Conservation (phyloP, 2,888 invertebrate genomes). For the Melieria picta region DNA sequence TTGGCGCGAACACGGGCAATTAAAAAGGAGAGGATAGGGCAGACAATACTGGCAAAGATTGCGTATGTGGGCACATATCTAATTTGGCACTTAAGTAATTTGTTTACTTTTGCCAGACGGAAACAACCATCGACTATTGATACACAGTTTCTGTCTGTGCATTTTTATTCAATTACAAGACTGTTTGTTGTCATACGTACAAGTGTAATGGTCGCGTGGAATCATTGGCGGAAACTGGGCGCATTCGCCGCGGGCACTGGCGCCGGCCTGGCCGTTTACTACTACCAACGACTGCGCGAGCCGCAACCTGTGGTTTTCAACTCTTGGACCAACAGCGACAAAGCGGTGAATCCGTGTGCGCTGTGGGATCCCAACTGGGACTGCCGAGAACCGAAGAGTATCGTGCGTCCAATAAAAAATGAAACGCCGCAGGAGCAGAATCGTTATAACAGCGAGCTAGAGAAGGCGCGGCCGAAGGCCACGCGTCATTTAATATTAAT, state of each 20-base stretch:
- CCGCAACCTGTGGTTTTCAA: conserved; percentile 68
- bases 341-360: conserved; percentile 62
- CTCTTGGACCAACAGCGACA: conserved; percentile 73
- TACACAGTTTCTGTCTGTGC: too few relatives aligned
- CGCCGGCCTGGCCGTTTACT: conserved; percentile 74
- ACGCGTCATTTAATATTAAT: conserved; percentile 86
- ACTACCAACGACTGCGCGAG: conserved; percentile 67
- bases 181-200: not conserved
- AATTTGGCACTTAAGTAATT: too few relatives aligned
- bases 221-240: conserved; percentile 41
- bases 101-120: too few relatives aligned
- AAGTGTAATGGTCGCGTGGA: conserved; percentile 42
- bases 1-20: too few relatives aligned
- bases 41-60: too few relatives aligned
- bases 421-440: conserved; percentile 72
- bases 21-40: too few relatives aligned
- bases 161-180: too few relatives aligned
- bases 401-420: conserved; percentile 72
- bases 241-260: conserved; percentile 72
- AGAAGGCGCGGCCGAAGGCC: conserved; percentile 70
- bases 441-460: conserved; percentile 73
- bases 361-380: conserved; percentile 94
- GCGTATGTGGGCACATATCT: too few relatives aligned
- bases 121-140: too few relatives aligned
- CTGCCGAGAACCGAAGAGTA: conserved; percentile 79